Conservation (phyloP, 1,140 invertebrate species). For the Aphidius gifuensis region DNA sequence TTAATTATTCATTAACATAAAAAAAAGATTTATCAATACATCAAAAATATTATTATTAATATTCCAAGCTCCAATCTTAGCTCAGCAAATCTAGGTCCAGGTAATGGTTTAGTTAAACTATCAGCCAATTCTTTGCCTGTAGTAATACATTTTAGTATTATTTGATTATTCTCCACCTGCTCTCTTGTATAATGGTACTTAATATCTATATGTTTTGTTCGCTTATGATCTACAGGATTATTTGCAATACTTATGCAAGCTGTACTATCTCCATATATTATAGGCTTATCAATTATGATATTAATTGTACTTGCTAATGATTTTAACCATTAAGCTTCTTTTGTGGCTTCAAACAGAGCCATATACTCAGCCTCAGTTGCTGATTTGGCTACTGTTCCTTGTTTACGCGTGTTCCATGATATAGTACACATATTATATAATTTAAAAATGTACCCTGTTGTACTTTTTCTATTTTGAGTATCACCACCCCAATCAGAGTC, state of each 20-base stretch:
- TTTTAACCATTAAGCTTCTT: conserved; percentile 1
- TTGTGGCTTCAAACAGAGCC: conserved; percentile 2
- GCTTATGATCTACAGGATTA: not conserved
- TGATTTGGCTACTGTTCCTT: not conserved
- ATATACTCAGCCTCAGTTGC: conserved; percentile 1
- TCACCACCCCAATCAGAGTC: conserved; percentile 10
- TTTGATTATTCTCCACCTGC: conserved; percentile 4
- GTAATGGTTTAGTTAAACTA: too few relatives aligned
- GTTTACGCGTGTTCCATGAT: conserved; percentile 3
- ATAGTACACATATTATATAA: not conserved
- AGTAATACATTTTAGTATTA: too few relatives aligned
- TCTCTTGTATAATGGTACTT: conserved; percentile 24
- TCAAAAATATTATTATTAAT: too few relatives aligned
- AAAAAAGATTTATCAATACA: too few relatives aligned
- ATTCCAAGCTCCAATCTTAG: too few relatives aligned
- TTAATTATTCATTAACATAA: too few relatives aligned
- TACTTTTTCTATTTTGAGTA: not conserved
- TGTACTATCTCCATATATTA: not conserved
- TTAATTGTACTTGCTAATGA: conserved; percentile 9
- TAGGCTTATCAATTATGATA: too few relatives aligned
- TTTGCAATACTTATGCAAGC: not conserved
- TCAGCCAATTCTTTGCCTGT: too few relatives aligned
- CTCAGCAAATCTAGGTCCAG: too few relatives aligned
- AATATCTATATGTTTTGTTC: conserved; percentile 2
- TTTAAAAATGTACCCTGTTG: conserved; percentile 4